Evolutionary conservation across 2,888 invertebrate genomes (phyloP), one percentile per base, ranked within the genome.

Genomic region (Cosmia trapezina): DNA sequence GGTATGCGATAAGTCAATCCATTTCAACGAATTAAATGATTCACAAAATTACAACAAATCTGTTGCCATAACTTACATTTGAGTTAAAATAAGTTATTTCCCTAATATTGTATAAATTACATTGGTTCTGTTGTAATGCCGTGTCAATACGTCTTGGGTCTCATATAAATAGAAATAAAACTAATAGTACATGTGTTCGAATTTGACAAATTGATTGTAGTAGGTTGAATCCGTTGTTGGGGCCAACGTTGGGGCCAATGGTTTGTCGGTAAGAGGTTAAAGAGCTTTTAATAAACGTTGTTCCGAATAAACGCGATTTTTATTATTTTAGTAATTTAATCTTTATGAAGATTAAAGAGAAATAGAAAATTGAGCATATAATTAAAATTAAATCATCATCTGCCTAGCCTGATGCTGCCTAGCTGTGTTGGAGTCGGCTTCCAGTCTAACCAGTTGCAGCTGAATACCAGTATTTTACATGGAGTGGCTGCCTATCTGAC

Each of bases 121-220:
- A 81, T 70, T 73, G 67, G 56, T 43, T 54, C 49, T 81, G 81
- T 80, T 87, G 82, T 87, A 88, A 86, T 84, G 60, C 41, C 83
- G 70, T 84, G 88, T 90, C 87, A 84, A 87, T 87, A 85, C 76
- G 72, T 72, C 57, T 72, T 67, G 62, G 70, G 65, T 70, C 77
- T 61, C 72, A 63, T 78, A 87, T 82, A 87, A 87, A 88, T 85
- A 84, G 80, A 80, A 87, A 85, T 85, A 84, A 83, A 87, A 88
- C 73, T 74, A 83, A 89, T 87, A 80, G 86, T 79, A 74, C 73
- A 72, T 64, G 65, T 78, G 82, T 80, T 82, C 70, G 76, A 73
- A 78, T 83, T 88, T 89, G 90, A 90, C 89, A 90, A 90, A 91
- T 90, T 87, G 90, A 89, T 90, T 90, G 87, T 89, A 33, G 67